These are phyloP conservation scores for Oncopeltus fasciatus DNA, from an alignment of 1,140 invertebrate genomes.

Conservation along the genomic window DNA sequence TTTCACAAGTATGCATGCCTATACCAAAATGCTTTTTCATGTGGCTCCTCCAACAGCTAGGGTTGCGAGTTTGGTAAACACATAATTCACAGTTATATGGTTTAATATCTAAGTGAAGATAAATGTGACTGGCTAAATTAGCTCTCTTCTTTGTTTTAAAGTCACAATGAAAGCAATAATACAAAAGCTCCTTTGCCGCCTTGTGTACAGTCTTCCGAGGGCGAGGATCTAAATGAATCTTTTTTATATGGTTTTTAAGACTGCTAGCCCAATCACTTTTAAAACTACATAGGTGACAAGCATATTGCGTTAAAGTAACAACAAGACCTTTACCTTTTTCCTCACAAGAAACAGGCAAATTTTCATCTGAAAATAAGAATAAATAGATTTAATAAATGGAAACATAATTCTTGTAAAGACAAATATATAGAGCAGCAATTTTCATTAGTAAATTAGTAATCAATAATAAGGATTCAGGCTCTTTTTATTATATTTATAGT, in stretches of 20 bases:
- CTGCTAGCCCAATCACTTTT: not conserved
- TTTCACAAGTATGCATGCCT: not conserved
- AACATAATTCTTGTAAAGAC: no score
- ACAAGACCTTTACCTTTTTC: no score
- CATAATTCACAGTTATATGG: not conserved
- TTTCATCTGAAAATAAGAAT: no score
- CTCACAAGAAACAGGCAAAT: no score
- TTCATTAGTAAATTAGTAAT: no score
- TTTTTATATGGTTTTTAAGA: constrained; percentile 1
- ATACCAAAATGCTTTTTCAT: not conserved
- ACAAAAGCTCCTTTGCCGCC: not conserved
- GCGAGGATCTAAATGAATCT: not conserved
- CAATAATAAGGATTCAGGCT: no score
- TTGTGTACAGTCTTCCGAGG: no score
- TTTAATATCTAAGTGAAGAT: not conserved
- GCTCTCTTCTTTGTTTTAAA: not conserved
- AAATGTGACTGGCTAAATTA: not conserved
- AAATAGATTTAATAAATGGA: no score
- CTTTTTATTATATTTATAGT: no score
- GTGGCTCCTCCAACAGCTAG: not conserved
- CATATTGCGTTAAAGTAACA: no score
- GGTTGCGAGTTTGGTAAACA: not conserved
- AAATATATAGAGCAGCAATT: no score
- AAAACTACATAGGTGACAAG: not conserved
- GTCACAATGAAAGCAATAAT: not conserved